Base-by-base conservation (phyloP, 2,113 vertebrate genomes). In the Pithys albifrons region DNA sequence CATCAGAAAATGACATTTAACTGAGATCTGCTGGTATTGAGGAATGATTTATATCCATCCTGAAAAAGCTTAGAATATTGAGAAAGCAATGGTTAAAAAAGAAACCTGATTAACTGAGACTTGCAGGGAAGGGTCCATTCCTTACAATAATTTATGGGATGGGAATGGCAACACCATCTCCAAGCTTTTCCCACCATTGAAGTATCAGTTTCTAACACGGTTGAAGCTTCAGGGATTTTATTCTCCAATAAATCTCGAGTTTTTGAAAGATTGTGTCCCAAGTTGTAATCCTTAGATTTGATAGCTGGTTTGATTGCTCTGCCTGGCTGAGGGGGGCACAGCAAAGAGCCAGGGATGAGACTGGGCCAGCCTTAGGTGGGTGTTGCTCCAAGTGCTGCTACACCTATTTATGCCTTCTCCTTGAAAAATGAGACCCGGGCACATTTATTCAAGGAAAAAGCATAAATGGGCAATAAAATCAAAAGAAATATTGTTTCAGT, bases 401-500 rank as follows among this genome's bases (percentile, higher is more conserved):
- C 54, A 24, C 66, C 91, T 79, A 2, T 91, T 94, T 70, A 31
- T 69, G 52, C 51, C 81, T 87, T 59, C 73, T 78, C 55, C 76
- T 69, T 91, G 96, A 97, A 67, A 97, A 95, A 95, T 55, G 82
- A 69, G 89, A 94, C 33, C 73, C 87, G 77, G 72, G 64, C 83
- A 91, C 92, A 52, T 93, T 96, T 93, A 95, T 84, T 85, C 83
- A 78, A 75, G 91, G 83, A 55, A 92, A 71, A 91, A 45, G 94
- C 89, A 95, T 88, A 81, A 95, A 95, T 7, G 80, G 91, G 89
- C 25, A 16, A 91, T 97, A 95, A 95, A 96, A 95, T 91, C 87
- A 59, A 65, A 95, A 97, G 95, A 97, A 97, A 96, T 96, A 94
- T 89, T 90, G 86, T 95, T 95, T 88, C 88, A 93, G 85, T 79